Evolutionary conservation across 1,140 invertebrate species (phyloP), one percentile per base, ranked within the genome.

Genomic region (Scaptomyza hsui): DNA sequence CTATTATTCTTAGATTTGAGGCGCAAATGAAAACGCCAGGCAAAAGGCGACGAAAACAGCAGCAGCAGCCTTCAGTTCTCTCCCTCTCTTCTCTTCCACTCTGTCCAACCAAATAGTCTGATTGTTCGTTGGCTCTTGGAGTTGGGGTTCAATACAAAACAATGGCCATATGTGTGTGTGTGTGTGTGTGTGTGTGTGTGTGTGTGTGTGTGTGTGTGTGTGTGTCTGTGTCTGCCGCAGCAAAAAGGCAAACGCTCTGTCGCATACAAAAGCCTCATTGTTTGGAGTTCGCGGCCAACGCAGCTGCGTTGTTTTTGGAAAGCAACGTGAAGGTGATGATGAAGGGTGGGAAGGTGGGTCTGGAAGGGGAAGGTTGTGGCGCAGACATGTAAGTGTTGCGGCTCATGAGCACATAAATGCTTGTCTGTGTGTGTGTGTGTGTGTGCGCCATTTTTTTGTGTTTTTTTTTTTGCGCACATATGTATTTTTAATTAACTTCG

Each of bases 1-100:
- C 81, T 88, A 86, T 86, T 86, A 86, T 86, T 86, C 81, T 86
- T 88, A 86, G 81, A 86, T 86, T 86, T 86, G 82, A 88, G 79
- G 77, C 77, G 74, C 74, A 86, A 86, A 86, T 88, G 81, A 88
- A 85, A 81, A 78, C 51, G 60, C 52, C 63, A 37, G 24, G 18
- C 39, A 60, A 32, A 48, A 49, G 45, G 19, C 32, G 60, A 18
- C 60, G 12, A 45, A 9, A 49, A 41, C 39, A 41, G 45, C 35
- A 29, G 26, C 26, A 29, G 19, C n/a, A n/a, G 26, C 26, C 7
- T 29, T 9, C 26, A 29, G 6, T 29, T 63, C 15, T 16, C 29
- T 6, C 32, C 13, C 4, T 29, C 15, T 39, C 39, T 7, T 56
- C 26, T 52, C 24, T 26, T 5, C 6, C 24, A 1, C 26, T 6